Percentiles rank a stretch among this genome's conserved stretches.
phyloP scores from a whole-genome alignment of 1,140 invertebrate species.

The Aphis craccivora region DNA sequence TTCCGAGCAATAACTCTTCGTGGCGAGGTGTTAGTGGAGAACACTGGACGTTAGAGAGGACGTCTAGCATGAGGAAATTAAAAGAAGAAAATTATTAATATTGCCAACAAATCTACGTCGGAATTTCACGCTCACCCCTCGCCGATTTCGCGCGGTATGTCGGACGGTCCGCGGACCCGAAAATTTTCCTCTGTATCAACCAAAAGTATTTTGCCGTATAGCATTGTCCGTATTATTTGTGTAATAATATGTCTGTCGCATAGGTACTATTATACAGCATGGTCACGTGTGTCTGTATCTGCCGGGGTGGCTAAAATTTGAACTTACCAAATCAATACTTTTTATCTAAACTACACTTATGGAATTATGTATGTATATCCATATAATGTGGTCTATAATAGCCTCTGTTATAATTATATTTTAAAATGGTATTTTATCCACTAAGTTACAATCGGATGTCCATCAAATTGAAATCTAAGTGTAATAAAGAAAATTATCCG shows the following conservation, averaged over 20 bases:
- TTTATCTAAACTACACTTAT: too few species aligned
- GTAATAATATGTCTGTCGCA: neutral
- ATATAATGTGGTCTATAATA: too few species aligned
- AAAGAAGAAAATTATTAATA: conserved; percentile 55
- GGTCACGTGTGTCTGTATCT: neutral
- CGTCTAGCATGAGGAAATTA: conserved; percentile 29
- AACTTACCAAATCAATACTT: neutral
- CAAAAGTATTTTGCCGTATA: neutral
- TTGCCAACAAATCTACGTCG: conserved; percentile 51
- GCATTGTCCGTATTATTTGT: neutral
- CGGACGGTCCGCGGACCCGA: neutral
- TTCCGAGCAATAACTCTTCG: conserved; percentile 23
- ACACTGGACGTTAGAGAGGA: neutral
- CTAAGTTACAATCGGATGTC: neutral
- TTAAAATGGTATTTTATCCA: neutral
- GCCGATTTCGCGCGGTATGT: neutral
- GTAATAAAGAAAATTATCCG: neutral
- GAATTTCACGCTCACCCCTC: neutral
- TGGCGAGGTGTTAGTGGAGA: neutral
- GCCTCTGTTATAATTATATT: neutral
- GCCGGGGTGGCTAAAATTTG: neutral
- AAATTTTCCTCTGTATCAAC: neutral
- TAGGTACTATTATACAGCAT: neutral
- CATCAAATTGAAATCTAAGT: too few species aligned
- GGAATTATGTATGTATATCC: too few species aligned